Evolutionary conservation across 2,113 vertebrate genomes (phyloP).

Genomic region (Tor tambroides): DNA sequence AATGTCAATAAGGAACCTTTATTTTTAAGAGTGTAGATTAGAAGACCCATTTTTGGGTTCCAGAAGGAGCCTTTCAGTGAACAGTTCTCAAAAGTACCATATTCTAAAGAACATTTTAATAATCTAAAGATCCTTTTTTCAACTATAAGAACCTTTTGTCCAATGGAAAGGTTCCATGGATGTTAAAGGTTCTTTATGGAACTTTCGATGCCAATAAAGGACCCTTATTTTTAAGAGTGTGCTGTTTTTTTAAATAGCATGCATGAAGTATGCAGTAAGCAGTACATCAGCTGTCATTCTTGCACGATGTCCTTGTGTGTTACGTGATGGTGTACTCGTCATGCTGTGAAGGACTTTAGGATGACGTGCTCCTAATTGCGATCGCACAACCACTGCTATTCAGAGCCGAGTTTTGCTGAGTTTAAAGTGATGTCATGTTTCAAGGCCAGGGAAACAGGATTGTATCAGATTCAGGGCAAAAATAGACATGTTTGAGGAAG

Average conservation of each 20-base stretch:
- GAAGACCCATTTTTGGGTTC: no score
- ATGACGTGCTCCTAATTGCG: slow-evolving; percentile 15
- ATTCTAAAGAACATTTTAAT: no score
- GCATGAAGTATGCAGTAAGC: not conserved
- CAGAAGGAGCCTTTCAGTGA: no score
- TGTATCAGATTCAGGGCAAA: slow-evolving; percentile 33
- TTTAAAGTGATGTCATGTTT: slow-evolving; percentile 32
- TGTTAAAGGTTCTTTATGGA: no score
- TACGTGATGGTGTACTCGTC: not conserved
- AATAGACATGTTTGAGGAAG: slow-evolving; percentile 46
- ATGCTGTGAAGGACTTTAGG: slow-evolving; percentile 11
- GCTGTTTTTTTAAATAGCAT: not conserved
- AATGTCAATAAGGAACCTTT: no score
- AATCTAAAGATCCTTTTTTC: no score
- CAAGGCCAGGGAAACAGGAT: slow-evolving; percentile 12
- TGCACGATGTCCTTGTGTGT: not conserved
- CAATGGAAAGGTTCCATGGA: no score
- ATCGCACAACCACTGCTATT: slow-evolving; percentile 25
- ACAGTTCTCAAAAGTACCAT: no score
- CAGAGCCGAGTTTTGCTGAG: slow-evolving; percentile 42
- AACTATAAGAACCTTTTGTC: no score
- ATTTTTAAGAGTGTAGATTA: no score
- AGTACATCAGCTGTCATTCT: not conserved
- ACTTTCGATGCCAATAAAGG: no score
- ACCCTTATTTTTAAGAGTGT: no score